Evolutionary conservation across 2,113 vertebrate species (phyloP).

Genomic region (Clarias macrocephalus): DNA sequence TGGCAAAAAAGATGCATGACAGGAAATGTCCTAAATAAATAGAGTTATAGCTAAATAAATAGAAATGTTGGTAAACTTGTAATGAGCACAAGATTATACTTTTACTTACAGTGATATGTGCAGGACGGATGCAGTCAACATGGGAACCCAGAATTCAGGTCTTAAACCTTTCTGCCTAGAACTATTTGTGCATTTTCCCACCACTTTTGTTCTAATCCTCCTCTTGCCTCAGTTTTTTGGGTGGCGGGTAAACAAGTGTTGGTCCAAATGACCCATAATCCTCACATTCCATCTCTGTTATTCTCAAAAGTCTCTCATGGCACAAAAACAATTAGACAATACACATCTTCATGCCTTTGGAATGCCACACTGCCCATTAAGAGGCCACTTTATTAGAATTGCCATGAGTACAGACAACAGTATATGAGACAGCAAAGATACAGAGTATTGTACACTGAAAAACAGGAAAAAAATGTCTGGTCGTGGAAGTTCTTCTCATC

Average conservation of each 20-base stretch:
- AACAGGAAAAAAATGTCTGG: slow-evolving; percentile 68
- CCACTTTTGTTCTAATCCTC: neutral
- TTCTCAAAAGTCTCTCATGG: slow-evolving; percentile 69
- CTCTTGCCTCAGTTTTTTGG: slow-evolving; percentile 49
- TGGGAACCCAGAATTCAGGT: slow-evolving; percentile 16
- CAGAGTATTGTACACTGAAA: slow-evolving; percentile 59
- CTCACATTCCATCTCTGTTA: slow-evolving; percentile 62
- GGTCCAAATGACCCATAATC: slow-evolving; percentile 63
- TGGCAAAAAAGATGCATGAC: neutral
- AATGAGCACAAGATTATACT: neutral
- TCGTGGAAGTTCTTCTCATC: slow-evolving; percentile 60
- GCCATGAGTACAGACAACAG: slow-evolving; percentile 70
- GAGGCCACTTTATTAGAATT: slow-evolving; percentile 72
- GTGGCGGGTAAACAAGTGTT: slow-evolving; percentile 61
- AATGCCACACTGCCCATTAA: slow-evolving; percentile 66
- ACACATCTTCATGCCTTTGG: slow-evolving; percentile 67
- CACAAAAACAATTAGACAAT: slow-evolving; percentile 73
- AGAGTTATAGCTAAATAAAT: neutral
- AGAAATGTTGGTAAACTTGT: slow-evolving; percentile 7
- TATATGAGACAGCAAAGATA: slow-evolving; percentile 69
- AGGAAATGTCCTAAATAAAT: neutral
- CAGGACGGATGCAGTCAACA: neutral
- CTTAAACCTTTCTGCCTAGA: neutral
- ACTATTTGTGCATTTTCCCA: slow-evolving; percentile 15
- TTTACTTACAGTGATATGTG: neutral